Evolutionary conservation across 2,113 vertebrate genomes (phyloP).

Genomic region (Psilopsiagon aymara): DNA sequence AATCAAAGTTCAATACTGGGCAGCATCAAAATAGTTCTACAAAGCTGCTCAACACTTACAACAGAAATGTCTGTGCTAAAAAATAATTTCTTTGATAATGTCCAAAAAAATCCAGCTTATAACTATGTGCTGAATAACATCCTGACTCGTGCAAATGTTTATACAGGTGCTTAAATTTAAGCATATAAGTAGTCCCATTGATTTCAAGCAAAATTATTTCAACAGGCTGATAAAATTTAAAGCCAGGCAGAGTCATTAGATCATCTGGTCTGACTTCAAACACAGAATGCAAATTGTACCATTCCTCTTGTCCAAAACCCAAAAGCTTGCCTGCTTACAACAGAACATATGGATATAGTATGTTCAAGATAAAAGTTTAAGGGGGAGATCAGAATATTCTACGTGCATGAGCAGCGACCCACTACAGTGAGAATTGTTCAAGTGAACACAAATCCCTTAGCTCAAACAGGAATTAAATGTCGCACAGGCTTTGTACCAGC

Average conservation of each 20-base stretch:
- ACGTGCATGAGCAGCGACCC: accelerated
- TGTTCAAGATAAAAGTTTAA: background rate
- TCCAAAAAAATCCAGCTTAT: background rate
- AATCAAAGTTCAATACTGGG: background rate
- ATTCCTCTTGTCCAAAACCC: background rate
- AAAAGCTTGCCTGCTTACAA: background rate
- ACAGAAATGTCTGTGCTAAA: background rate
- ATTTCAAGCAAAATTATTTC: slow-evolving; percentile 27
- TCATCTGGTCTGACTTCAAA: slow-evolving; percentile 10
- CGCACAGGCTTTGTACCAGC: background rate
- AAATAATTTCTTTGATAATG: background rate
- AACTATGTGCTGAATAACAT: slow-evolving; percentile 43
- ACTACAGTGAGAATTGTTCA: background rate
- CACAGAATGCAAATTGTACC: background rate
- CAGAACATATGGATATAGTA: background rate
- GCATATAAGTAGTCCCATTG: slow-evolving; percentile 1
- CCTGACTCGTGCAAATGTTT: background rate
- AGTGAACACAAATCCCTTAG: background rate
- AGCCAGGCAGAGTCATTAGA: slow-evolving; percentile 2
- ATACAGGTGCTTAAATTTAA: slow-evolving; percentile 48
- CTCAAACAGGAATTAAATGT: background rate
- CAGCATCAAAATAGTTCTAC: background rate
- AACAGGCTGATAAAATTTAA: slow-evolving; percentile 49
- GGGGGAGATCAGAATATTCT: background rate
- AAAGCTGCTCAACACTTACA: background rate